These are phyloP conservation scores for Drosophila melanocephala DNA, from an alignment of 2,888 invertebrate species.

Conservation along the genomic window DNA sequence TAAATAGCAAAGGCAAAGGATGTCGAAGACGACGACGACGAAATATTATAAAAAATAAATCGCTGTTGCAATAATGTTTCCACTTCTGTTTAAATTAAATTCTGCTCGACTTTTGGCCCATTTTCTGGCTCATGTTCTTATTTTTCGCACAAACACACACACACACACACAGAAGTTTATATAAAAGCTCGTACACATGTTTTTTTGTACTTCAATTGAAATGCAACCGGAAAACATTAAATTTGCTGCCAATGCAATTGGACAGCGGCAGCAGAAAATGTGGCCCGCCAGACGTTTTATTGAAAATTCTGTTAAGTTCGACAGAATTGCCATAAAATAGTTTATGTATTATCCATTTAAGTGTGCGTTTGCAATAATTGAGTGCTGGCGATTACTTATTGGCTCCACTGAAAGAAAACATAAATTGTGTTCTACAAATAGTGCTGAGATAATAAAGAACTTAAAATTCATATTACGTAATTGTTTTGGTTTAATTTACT, in stretches of 20 bases:
- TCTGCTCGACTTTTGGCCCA: conserved; percentile 39
- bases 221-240: conserved; percentile 54
- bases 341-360: conserved; percentile 29
- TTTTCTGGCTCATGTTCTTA: conserved; percentile 17
- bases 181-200: conserved; percentile 2
- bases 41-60: conserved; percentile 16
- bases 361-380: conserved; percentile 13
- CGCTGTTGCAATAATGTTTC: conserved; percentile 37
- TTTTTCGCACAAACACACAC: conserved; percentile 16
- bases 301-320: conserved; percentile 24
- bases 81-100: conserved; percentile 51
- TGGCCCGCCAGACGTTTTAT: conserved; percentile 35
- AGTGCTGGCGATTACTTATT: conserved; percentile 10
- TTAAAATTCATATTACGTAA: background rate
- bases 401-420: background rate
- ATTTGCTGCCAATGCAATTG: conserved; percentile 33
- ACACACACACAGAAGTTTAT: background rate
- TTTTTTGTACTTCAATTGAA: conserved; percentile 31
- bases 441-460: background rate
- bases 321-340: conserved; percentile 24
- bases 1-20: conserved; percentile 59
- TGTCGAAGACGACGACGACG: conserved; percentile 32
- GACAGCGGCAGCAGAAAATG: conserved; percentile 17
- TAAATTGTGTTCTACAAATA: background rate
- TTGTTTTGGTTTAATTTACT: background rate